Percentiles rank a stretch among this genome's conserved stretches.
Evolutionary conservation across 2,888 invertebrate species (phyloP).

Genomic region (Drosophila setosimentum): DNA sequence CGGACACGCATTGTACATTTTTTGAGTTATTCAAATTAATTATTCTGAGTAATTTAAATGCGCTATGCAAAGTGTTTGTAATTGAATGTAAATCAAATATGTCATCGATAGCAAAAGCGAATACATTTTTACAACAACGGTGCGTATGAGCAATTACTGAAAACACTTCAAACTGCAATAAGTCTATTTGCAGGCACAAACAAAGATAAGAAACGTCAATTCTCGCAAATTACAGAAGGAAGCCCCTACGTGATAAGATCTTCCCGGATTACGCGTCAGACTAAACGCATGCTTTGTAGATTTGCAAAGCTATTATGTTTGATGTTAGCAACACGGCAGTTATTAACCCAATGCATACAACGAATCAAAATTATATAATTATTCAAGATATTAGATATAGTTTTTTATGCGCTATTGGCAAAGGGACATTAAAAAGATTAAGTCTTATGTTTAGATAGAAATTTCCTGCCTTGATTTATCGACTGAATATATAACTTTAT

Average conservation of each 20-base stretch:
- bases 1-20: conserved; percentile 6
- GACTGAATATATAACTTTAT: too few relatives aligned
- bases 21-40: not conserved
- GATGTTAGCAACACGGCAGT: conserved; percentile 15
- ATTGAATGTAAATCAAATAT: not conserved
- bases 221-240: conserved; percentile 1
- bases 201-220: conserved; percentile 29
- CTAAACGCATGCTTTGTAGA: not conserved
- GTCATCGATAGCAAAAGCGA: not conserved
- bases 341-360: conserved; percentile 20
- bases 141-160: conserved; percentile 5
- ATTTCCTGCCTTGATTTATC: not conserved
- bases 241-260: conserved; percentile 25
- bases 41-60: not conserved
- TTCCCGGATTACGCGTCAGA: not conserved
- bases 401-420: not conserved
- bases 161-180: not conserved
- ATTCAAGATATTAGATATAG: conserved; percentile 7
- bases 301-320: not conserved
- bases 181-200: not conserved
- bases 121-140: not conserved
- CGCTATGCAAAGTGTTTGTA: not conserved
- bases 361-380: conserved; percentile 2
- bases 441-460: not conserved
- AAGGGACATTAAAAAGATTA: not conserved